Percentiles rank a stretch among this genome's conserved stretches.
Evolutionary conservation across 2,888 invertebrate species (phyloP).

Genomic region (Pristionchus exspectatus): DNA sequence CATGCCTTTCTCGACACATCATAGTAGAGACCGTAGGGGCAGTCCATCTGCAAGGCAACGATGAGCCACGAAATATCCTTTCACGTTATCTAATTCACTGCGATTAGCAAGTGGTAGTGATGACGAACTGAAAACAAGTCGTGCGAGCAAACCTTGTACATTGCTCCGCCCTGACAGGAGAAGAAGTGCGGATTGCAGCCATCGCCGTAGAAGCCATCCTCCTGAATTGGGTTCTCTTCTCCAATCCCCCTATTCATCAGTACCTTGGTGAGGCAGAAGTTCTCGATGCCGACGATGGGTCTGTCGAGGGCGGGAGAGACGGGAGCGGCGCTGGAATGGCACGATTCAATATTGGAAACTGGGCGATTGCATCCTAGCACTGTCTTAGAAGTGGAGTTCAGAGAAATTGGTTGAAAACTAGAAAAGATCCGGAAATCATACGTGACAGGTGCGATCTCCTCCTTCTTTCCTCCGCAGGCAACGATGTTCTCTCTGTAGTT

Average conservation of each 20-base stretch:
- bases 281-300: neutral
- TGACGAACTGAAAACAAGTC: neutral
- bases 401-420: neutral
- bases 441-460: slow-evolving; percentile 12
- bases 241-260: neutral
- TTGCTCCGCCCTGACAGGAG: slow-evolving; percentile 17
- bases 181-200: slow-evolving; percentile 44
- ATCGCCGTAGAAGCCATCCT: slow-evolving; percentile 54
- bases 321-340: neutral
- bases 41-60: slow-evolving; percentile 16
- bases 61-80: no score
- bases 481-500: slow-evolving; percentile 42
- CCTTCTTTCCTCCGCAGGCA: slow-evolving; percentile 53
- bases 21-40: slow-evolving; percentile 47
- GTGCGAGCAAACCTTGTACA: slow-evolving; percentile 24
- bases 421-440: neutral
- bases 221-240: neutral
- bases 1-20: neutral
- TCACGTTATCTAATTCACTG: no score
- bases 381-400: neutral
- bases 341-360: neutral
- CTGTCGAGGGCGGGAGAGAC: slow-evolving; percentile 31
- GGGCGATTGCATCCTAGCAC: neutral
- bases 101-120: neutral
- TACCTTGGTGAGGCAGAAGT: slow-evolving; percentile 31